Base-by-base conservation (phyloP, 2,888 invertebrate species). In the Sarcophaga rosellei region DNA sequence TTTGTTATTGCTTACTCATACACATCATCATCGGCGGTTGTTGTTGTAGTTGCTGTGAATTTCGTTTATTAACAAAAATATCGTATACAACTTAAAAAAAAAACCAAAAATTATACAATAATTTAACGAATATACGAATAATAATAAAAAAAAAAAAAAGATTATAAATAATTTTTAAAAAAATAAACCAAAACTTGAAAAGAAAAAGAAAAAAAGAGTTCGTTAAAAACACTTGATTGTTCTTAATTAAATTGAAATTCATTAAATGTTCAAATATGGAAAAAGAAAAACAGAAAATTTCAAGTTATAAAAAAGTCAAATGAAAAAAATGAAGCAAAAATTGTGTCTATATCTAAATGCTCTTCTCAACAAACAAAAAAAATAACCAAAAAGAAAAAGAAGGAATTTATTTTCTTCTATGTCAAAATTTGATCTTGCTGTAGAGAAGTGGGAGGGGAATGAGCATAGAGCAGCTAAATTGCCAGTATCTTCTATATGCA, bases 371-470 rank as follows among this genome's bases (percentile, higher is more conserved):
- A 85, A 80, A 70, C 53, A 79, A 65, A 45, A 35, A 65, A 70
- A 62, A n/a, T n/a, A n/a, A n/a, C n/a, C n/a, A 20, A 76, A 73
- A 61, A 62, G 57, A 45, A 68, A 61, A 69, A 61, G 53, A 69
- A 68, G 68, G 35, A 61, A 21, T 47, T 17, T n/a, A 65, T 62
- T 75, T 23, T 66, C 44, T 44, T 59, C 47, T 81, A 65, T 82
- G 73, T 74, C 61, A 84, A 84, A 84, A 82, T 81, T 80, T 87
- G 87, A 87, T 87, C 87, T 87, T 85, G 81, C 80, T 44, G 35
- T 63, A 17, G 44, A 53, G 69, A 61, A 73, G 15, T 53, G 53
- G 53, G 53, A 15, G 17, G 53, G 53, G 4, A 15, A 53, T 53
- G 4, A 17, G 17, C 4, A 15, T 12, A 15, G 17, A 53, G 17